Conservation (phyloP, 2,888 invertebrate genomes). For the Cephus sareptanus region DNA sequence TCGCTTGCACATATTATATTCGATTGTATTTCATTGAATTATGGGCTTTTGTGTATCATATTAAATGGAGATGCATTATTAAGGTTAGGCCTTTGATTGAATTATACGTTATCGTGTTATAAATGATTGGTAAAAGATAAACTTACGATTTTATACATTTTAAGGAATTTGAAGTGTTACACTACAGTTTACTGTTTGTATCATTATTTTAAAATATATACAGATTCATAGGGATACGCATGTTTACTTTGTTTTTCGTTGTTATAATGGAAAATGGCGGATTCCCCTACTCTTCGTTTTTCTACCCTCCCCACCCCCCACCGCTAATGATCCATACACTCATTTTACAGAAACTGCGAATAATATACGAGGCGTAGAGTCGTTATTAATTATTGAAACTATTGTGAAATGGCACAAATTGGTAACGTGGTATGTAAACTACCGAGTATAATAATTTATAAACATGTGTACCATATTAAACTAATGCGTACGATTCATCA, state of each 20-base stretch:
- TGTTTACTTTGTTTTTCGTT: not conserved
- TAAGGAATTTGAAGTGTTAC: not conserved
- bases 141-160: not conserved
- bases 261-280: not conserved
- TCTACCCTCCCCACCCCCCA: not conserved
- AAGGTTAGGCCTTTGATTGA: not conserved
- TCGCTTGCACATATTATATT: not conserved
- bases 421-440: conserved; percentile 43
- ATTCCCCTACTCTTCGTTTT: not conserved
- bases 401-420: conserved; percentile 43
- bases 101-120: not conserved
- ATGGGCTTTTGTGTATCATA: not conserved
- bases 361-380: not conserved
- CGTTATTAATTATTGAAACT: not conserved
- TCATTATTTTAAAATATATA: not conserved
- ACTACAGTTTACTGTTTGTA: not conserved
- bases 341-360: not conserved
- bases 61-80: not conserved
- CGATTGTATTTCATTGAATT: not conserved
- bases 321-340: not conserved
- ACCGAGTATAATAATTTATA: not conserved
- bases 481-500: not conserved
- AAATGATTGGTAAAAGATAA: not conserved
- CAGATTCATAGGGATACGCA: not conserved
- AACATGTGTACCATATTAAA: not conserved